These are phyloP conservation scores for Anableps anableps DNA, from an alignment of 2,797 vertebrate species.

Conservation along the genomic window DNA sequence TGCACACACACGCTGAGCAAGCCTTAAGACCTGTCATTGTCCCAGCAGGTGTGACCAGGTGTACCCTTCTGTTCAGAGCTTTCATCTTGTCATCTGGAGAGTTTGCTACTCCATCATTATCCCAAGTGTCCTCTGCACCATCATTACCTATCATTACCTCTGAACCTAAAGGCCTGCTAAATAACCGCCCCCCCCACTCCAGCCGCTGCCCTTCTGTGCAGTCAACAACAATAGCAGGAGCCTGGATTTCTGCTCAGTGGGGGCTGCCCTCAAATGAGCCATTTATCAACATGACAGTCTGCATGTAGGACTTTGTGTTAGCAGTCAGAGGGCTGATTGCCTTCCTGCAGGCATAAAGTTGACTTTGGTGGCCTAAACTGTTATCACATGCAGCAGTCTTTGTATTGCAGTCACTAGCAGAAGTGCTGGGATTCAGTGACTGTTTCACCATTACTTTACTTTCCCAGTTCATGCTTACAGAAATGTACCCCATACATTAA, in stretches of 20 bases:
- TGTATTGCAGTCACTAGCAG: conserved; percentile 13
- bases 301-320: conserved; percentile 52
- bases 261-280: conserved; percentile 43
- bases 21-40: conserved; percentile 79
- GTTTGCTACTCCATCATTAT: conserved; percentile 77
- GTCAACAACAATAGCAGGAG: conserved; percentile 68
- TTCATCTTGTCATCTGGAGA: conserved; percentile 79
- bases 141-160: conserved; percentile 81
- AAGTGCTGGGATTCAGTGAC: not conserved
- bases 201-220: conserved; percentile 35
- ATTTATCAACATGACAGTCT: conserved; percentile 65
- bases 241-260: conserved; percentile 57
- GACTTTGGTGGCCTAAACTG: conserved; percentile 30
- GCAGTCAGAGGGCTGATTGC: conserved; percentile 51
- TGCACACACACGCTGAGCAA: conserved; percentile 54
- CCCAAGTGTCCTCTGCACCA: conserved; percentile 72
- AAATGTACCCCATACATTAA: not conserved
- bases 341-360: conserved; percentile 49
- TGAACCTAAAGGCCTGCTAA: conserved; percentile 54
- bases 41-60: conserved; percentile 82
- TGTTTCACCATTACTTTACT: not conserved
- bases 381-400: conserved; percentile 37
- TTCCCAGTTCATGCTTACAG: not conserved
- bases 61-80: conserved; percentile 71
- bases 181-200: conserved; percentile 17